Conservation (phyloP, 2,888 invertebrate species). For the Zeuzera pyrina region DNA sequence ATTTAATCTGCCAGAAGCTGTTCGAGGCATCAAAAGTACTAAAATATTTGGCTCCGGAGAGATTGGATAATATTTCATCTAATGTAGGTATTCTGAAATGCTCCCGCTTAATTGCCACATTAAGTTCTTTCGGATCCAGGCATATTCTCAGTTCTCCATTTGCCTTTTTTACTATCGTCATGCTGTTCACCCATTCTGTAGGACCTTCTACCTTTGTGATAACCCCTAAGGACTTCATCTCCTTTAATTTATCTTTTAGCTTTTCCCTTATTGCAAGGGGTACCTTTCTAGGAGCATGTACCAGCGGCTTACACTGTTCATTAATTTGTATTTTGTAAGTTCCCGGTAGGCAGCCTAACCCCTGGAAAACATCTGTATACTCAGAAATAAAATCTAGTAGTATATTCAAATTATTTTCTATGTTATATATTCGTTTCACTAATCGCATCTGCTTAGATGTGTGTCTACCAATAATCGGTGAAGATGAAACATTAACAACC, state of each 20-base stretch:
- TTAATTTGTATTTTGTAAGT: conserved; percentile 13
- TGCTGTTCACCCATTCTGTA: conserved; percentile 21
- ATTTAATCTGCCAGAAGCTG: conserved; percentile 14
- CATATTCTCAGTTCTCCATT: conserved; percentile 20
- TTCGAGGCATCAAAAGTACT: conserved; percentile 16
- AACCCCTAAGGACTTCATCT: conserved; percentile 15
- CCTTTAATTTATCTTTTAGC: conserved; percentile 1
- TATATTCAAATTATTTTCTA: neutral
- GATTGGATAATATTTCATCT: conserved; percentile 8
- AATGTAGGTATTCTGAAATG: conserved; percentile 16
- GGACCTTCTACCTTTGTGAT: conserved; percentile 18
- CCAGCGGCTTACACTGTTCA: conserved; percentile 10
- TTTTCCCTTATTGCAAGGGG: conserved; percentile 15
- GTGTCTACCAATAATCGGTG: conserved; percentile 11
- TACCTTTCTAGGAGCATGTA: conserved; percentile 17
- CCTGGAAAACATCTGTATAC: conserved; percentile 10
- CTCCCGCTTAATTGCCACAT: conserved; percentile 16
- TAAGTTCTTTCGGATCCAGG: conserved; percentile 19
- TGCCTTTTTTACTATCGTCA: conserved; percentile 19
- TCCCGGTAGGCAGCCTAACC: conserved; percentile 10
- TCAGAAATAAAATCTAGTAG: conserved; percentile 6
- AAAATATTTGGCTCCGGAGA: conserved; percentile 7
- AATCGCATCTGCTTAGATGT: conserved; percentile 15
- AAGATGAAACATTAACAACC: conserved; percentile 8
- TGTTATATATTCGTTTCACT: conserved; percentile 9